These are phyloP conservation scores for Eumaeus atala DNA, from an alignment of 1,140 invertebrate genomes.

Conservation along the genomic window DNA sequence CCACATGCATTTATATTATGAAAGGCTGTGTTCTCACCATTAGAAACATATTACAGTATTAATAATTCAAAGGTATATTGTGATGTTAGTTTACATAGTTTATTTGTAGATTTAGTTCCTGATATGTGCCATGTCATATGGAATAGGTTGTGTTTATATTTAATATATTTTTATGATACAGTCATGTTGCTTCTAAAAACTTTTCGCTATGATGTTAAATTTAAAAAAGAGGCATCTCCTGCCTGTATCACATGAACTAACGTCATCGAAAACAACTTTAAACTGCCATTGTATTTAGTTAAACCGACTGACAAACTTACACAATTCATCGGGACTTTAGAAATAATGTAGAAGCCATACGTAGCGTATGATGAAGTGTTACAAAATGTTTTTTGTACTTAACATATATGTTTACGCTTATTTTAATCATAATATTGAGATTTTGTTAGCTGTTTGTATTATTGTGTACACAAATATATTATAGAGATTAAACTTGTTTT, in stretches of 20 bases:
- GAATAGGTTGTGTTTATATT: conserved; percentile 7
- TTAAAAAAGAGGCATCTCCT: too few species aligned
- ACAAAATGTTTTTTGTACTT: conserved; percentile 1
- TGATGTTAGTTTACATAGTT: conserved; percentile 2
- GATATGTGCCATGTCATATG: background rate
- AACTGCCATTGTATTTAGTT: too few species aligned
- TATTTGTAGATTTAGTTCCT: conserved; percentile 4
- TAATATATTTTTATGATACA: background rate
- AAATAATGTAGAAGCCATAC: too few species aligned
- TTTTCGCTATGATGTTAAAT: too few species aligned
- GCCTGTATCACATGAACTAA: too few species aligned
- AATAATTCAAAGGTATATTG: conserved; percentile 7
- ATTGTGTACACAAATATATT: background rate
- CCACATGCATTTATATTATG: background rate
- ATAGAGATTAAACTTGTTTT: too few species aligned
- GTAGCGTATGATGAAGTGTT: too few species aligned
- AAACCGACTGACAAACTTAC: too few species aligned
- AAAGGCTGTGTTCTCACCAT: conserved; percentile 2
- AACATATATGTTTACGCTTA: conserved; percentile 5
- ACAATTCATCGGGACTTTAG: too few species aligned
- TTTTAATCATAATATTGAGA: conserved; percentile 1
- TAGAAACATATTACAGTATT: conserved; percentile 6
- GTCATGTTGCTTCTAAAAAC: too few species aligned
- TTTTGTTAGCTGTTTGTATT: conserved; percentile 1
- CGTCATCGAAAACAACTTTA: too few species aligned